Conservation (phyloP, 2,113 vertebrate genomes). For the Tachuris rubrigastra region DNA sequence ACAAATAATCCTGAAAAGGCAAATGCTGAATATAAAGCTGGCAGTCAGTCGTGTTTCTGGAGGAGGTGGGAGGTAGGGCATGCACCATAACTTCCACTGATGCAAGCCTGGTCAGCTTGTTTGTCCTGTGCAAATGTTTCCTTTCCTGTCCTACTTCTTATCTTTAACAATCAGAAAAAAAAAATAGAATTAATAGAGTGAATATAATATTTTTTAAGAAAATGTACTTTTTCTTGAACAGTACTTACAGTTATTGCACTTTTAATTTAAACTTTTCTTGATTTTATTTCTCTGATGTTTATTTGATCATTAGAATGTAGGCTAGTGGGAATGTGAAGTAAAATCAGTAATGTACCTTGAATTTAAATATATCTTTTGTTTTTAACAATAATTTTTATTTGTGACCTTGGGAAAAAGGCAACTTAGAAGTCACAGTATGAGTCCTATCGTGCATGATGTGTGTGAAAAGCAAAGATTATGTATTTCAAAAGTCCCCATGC, state of each 20-base stretch:
- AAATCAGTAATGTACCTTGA: not conserved
- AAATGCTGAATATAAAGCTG: not conserved
- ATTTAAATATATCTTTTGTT: not conserved
- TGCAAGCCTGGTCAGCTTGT: not conserved
- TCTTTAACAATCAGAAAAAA: not conserved
- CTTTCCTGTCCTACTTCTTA: not conserved
- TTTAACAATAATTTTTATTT: not conserved
- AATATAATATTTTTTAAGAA: not conserved
- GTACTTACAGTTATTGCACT: not conserved
- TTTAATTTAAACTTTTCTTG: not conserved
- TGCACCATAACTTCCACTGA: not conserved
- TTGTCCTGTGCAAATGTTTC: not conserved
- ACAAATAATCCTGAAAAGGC: not conserved
- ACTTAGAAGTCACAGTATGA: not conserved
- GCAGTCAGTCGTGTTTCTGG: not conserved
- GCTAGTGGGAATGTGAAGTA: not conserved
- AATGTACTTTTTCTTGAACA: not conserved
- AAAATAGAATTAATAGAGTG: not conserved
- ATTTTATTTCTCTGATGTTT: not conserved
- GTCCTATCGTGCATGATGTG: not conserved
- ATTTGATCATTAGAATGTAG: not conserved
- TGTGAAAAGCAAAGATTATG: not conserved
- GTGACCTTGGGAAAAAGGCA: not conserved
- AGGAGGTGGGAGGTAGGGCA: not conserved
- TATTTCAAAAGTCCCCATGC: not conserved